phyloP scores from a whole-genome alignment of 2,888 invertebrate species.

The Melieria omissa region DNA sequence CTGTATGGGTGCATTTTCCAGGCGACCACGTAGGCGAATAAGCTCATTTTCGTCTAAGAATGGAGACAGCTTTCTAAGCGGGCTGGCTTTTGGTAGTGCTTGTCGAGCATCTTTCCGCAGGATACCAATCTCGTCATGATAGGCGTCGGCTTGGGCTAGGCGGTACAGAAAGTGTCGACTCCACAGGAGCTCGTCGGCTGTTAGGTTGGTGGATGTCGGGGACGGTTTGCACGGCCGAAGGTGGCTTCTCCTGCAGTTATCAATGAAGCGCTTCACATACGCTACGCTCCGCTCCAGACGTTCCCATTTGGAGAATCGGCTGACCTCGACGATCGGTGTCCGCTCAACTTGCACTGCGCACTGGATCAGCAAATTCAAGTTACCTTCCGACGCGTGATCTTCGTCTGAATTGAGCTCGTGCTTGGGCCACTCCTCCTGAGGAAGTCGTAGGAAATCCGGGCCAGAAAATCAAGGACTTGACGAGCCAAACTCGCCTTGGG shows the following conservation, averaged over 20 bases:
- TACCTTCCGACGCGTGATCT: too few species aligned
- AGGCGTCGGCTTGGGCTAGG: too few species aligned
- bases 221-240: background rate
- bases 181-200: slow-evolving; percentile 4
- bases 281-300: slow-evolving; percentile 8
- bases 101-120: background rate
- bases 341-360: background rate
- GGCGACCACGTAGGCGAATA: slow-evolving; percentile 38
- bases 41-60: slow-evolving; percentile 37
- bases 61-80: slow-evolving; percentile 32
- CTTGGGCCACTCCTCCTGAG: too few species aligned
- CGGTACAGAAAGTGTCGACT: background rate
- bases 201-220: background rate
- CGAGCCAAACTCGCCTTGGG: too few species aligned
- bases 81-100: slow-evolving; percentile 35
- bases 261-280: slow-evolving; percentile 12
- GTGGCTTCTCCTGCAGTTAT: background rate
- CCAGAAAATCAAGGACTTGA: too few species aligned
- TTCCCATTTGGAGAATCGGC: slow-evolving; percentile 8
- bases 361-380: background rate
- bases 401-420: too few species aligned
- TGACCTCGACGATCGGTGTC: background rate
- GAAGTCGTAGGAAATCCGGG: too few species aligned
- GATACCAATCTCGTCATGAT: background rate
- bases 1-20: slow-evolving; percentile 32